phyloP scores from a whole-genome alignment of 2,797 vertebrate genomes.

The Hybognathus amarus region DNA sequence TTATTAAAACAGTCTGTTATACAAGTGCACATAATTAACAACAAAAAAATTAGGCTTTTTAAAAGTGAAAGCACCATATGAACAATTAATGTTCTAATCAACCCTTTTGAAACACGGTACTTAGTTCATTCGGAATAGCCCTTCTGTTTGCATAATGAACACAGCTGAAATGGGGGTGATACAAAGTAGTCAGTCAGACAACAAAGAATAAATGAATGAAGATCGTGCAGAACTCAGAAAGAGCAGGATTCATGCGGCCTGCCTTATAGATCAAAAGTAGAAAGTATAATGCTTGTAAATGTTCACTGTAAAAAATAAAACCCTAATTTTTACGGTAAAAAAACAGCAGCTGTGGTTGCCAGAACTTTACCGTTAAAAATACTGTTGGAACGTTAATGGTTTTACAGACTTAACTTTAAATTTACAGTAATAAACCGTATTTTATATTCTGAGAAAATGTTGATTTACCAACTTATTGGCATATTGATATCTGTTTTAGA shows the following conservation, averaged over 20 bases:
- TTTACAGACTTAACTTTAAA: too few relatives aligned
- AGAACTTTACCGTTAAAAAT: too few relatives aligned
- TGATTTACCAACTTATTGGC: too few relatives aligned
- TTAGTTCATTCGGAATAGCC: constrained; percentile 70
- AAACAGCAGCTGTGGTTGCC: too few relatives aligned
- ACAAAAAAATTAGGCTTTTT: constrained; percentile 66
- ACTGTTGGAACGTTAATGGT: too few relatives aligned
- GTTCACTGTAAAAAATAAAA: too few relatives aligned
- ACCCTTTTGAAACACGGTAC: constrained; percentile 70
- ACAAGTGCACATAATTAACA: constrained; percentile 70
- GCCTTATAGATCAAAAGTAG: constrained; percentile 18
- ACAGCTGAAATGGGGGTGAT: constrained; percentile 57
- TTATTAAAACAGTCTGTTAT: constrained; percentile 73
- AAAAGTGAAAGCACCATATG: constrained; percentile 68
- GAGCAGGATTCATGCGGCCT: constrained; percentile 16
- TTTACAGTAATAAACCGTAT: too few relatives aligned
- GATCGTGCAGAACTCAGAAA: constrained; percentile 28
- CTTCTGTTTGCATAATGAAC: constrained; percentile 71
- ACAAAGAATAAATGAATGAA: constrained; percentile 42
- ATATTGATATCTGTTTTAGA: too few relatives aligned
- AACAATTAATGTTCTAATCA: constrained; percentile 77
- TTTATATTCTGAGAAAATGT: too few relatives aligned
- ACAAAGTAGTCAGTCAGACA: constrained; percentile 46
- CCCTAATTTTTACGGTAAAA: too few relatives aligned
- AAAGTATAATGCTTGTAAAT: not conserved